Base-by-base conservation (phyloP, 2,888 invertebrate genomes). In the Cerastis leucographa region DNA sequence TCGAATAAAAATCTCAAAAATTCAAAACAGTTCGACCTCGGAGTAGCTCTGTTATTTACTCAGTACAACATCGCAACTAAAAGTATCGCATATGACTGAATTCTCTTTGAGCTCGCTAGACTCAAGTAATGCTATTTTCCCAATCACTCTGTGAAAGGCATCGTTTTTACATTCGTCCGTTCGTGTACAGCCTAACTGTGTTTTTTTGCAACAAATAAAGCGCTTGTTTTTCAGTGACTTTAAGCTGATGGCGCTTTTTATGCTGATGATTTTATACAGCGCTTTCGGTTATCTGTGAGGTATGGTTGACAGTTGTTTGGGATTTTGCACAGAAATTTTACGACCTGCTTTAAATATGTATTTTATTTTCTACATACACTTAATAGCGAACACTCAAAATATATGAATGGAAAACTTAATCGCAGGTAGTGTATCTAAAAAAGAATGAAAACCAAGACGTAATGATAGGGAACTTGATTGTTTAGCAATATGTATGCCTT, bases 111-210 rank as follows among this genome's bases (percentile, higher is more conserved):
- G 69, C 54, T 66, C 75, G 56, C 79, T 67, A 68, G 70, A 82
- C 77, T 72, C 70, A 74, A 85, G 82, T 86, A 87, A 88, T 86
- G 68, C 75, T 71, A 85, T 86, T 86, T 85, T 56, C 78, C 86
- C 86, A 86, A 86, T 86, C 88, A 87, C 73, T 83, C 70, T 71
- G 77, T 81, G 79, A 84, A 85, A 88, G 80, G 76, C 85, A 77
- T 77, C 82, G 82, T 86, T 88, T 86, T 82, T 84, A 73, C 80
- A 79, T 87, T 78, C 59, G 72, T 59, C 65, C 73, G 51, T 56
- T 61, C 70, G 40, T 25, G 56, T 73, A 70, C 29, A 84, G 74
- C 68, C 74, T 74, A 65, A 62, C 54, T 70, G 61, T 40, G 25
- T 69, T 81, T 78, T n/a, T 77, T 83, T 72, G 0, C 29, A 49